Conservation (phyloP, 2,888 invertebrate species). For the Drosophila pseudotakahashii region DNA sequence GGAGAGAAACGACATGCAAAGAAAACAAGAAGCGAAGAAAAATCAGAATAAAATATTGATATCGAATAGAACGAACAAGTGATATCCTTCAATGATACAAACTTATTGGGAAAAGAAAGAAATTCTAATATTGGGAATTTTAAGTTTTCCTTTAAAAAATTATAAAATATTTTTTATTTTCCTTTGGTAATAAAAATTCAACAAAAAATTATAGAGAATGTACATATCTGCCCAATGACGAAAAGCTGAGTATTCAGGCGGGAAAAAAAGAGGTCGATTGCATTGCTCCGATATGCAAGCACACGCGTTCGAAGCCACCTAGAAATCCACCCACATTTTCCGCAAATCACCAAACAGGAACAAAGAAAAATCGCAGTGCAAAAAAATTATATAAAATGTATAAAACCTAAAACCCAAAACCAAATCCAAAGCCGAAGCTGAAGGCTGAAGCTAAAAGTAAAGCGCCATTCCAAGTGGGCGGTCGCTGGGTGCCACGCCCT, state of each 20-base stretch:
- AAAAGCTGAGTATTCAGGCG: neutral
- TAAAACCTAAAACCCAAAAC: constrained; percentile 52
- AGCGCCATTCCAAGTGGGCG: constrained; percentile 57
- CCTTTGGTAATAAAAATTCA: no score
- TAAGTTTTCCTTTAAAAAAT: no score
- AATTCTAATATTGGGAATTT: no score
- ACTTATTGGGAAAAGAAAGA: neutral
- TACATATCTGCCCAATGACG: neutral
- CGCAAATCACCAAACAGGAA: constrained; percentile 19
- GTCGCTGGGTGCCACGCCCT: constrained; percentile 68
- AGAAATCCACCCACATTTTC: neutral
- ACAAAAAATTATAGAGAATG: no score
- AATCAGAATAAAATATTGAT: neutral
- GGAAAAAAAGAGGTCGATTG: constrained; percentile 52
- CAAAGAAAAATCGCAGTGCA: constrained; percentile 19
- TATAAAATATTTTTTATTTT: no score
- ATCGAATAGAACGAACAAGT: no score
- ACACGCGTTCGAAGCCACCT: constrained; percentile 47
- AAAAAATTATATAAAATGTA: constrained; percentile 32
- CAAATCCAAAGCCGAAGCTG: constrained; percentile 28
- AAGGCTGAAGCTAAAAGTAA: constrained; percentile 31
- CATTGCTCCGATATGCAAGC: constrained; percentile 67
- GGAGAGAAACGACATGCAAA: constrained; percentile 6
- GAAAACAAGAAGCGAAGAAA: neutral
- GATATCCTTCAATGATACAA: neutral